Conservation (phyloP, 2,113 vertebrate genomes). For the Plecotus auritus region DNA sequence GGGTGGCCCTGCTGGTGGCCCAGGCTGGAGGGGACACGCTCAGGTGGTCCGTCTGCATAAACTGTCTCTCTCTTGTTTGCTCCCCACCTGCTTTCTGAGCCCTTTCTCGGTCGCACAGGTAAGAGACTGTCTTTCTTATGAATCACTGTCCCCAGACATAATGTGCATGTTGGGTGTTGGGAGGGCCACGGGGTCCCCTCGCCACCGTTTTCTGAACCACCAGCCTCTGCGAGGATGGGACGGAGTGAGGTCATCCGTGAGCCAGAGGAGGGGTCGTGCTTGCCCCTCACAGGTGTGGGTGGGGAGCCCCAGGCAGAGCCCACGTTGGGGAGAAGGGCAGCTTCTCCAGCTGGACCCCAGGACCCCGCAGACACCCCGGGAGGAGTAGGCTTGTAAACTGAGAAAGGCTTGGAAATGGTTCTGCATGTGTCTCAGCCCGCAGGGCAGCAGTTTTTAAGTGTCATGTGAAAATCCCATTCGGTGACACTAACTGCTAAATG, state of each 20-base stretch:
- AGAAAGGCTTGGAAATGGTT: neutral
- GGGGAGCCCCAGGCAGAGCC: neutral
- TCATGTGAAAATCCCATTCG: neutral
- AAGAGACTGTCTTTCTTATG: conserved; percentile 56
- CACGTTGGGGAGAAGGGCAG: neutral
- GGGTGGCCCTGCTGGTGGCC: neutral
- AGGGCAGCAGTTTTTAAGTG: neutral
- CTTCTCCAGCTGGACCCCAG: neutral
- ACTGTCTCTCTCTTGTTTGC: conserved; percentile 75
- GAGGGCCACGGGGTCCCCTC: neutral
- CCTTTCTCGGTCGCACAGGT: conserved; percentile 69
- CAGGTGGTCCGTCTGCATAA: conserved; percentile 24
- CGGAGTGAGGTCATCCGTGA: neutral
- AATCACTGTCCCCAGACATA: neutral
- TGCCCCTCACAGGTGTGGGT: accelerated
- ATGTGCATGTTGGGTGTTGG: conserved; percentile 62
- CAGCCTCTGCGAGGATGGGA: neutral
- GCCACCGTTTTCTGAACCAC: neutral
- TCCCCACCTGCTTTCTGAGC: conserved; percentile 74
- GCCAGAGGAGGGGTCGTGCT: accelerated
- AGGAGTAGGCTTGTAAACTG: neutral
- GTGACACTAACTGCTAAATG: neutral
- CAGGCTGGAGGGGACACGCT: neutral
- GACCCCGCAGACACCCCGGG: neutral
- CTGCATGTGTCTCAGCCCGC: neutral